Percentiles rank a stretch among this genome's conserved stretches.
These are phyloP conservation scores for Ariopsis seemanni DNA, from an alignment of 2,113 vertebrate species.

Conservation along the genomic window DNA sequence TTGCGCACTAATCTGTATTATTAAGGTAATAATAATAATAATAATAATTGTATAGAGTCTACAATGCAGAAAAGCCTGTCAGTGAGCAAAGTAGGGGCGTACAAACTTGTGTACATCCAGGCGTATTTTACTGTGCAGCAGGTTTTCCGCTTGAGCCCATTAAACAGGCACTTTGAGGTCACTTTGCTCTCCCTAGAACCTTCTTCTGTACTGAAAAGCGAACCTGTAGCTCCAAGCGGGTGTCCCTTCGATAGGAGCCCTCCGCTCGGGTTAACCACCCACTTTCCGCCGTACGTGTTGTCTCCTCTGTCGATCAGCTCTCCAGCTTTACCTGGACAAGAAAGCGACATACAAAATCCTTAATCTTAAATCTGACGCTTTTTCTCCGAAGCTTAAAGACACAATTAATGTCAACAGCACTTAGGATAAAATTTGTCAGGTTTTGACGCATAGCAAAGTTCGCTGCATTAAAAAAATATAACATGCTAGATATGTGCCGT, in stretches of 20 bases:
- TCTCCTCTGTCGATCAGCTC: slow-evolving; percentile 93
- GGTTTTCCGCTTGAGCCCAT: not conserved
- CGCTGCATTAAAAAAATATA: not conserved
- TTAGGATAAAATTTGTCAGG: too few relatives aligned
- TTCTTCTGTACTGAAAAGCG: not conserved
- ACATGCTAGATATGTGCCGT: not conserved
- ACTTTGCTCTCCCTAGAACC: not conserved
- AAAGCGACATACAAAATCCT: not conserved
- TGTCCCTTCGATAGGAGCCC: slow-evolving; percentile 98
- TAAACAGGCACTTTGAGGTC: not conserved
- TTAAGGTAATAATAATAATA: too few relatives aligned
- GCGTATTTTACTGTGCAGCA: not conserved
- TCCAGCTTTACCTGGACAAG: slow-evolving; percentile 79
- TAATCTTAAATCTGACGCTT: not conserved
- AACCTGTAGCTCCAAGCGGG: slow-evolving; percentile 96
- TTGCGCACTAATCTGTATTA: too few relatives aligned
- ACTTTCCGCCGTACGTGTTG: slow-evolving; percentile 94
- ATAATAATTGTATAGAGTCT: too few relatives aligned
- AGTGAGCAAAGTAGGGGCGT: too few relatives aligned
- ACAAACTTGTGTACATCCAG: not conserved
- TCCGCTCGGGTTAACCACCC: slow-evolving; percentile 95
- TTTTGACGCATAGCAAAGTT: too few relatives aligned
- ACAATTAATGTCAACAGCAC: too few relatives aligned
- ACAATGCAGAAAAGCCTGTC: too few relatives aligned
- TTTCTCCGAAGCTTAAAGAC: not conserved